Conservation (phyloP, 2,797 vertebrate species). For the Lindbergichthys nudifrons region DNA sequence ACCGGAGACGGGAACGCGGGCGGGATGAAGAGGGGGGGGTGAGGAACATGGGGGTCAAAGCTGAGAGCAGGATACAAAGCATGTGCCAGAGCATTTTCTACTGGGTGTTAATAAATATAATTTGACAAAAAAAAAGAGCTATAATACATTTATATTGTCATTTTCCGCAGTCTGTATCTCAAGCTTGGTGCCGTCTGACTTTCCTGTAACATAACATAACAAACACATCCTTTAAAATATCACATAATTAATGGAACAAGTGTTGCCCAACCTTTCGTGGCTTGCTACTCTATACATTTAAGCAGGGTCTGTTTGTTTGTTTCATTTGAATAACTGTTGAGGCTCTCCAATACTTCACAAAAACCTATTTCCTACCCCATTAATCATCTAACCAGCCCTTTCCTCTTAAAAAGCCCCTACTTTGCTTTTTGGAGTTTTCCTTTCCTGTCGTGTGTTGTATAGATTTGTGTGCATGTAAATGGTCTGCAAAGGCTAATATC, state of each 20-base stretch:
- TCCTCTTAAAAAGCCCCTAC: not conserved
- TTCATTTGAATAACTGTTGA: not conserved
- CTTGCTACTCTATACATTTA: not conserved
- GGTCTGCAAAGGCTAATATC: no score
- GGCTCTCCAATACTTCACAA: not conserved
- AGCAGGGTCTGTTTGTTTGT: not conserved
- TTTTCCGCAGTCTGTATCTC: no score
- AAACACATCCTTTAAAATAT: not conserved
- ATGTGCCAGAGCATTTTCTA: not conserved
- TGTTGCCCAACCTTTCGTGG: not conserved
- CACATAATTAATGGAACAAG: not conserved
- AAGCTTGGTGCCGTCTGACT: not conserved
- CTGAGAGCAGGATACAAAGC: conserved; percentile 41
- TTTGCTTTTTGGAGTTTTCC: no score
- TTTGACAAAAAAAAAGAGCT: not conserved
- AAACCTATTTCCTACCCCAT: not conserved
- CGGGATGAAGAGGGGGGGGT: conserved; percentile 10
- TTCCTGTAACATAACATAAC: not conserved
- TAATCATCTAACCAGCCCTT: not conserved
- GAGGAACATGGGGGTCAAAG: conserved; percentile 79
- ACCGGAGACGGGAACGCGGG: conserved; percentile 81
- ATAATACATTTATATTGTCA: not conserved
- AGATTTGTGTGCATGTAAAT: no score
- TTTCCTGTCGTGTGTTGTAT: no score
- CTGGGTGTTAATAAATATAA: not conserved